Percentiles rank a stretch among this genome's conserved stretches.
Conservation (phyloP, 2,113 vertebrate species). For the Alaudala cheleensis region DNA sequence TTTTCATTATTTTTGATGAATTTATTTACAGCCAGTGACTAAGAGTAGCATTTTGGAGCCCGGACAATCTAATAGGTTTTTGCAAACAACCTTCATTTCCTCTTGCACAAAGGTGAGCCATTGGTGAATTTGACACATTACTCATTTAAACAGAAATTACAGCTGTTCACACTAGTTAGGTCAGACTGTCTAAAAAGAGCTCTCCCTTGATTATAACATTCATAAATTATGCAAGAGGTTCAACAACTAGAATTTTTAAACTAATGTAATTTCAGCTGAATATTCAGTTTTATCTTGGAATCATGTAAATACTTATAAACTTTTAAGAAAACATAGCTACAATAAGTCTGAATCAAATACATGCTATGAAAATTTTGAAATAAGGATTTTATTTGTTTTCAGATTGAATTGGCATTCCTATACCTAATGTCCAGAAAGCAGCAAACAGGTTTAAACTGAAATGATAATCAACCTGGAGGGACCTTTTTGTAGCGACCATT, state of each 20-base stretch:
- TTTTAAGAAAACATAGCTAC: not conserved
- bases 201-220: not conserved
- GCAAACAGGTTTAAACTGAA: not conserved
- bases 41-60: not conserved
- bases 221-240: not conserved
- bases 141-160: not conserved
- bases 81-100: not conserved
- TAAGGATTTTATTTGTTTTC: not conserved
- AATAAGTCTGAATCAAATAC: not conserved
- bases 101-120: not conserved
- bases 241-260: not conserved
- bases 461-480: not conserved
- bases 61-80: not conserved
- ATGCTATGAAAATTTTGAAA: not conserved
- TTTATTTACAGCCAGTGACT: not conserved
- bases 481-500: not conserved
- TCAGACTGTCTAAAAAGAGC: not conserved
- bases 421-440: not conserved
- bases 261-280: not conserved
- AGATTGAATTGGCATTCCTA: not conserved
- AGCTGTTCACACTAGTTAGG: not conserved
- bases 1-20: not conserved
- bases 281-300: not conserved
- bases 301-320: rapidly evolving
- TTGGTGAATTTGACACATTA: not conserved